Conservation (phyloP, 2,797 vertebrate genomes). For the Lepidocolaptes lacrymiger region DNA sequence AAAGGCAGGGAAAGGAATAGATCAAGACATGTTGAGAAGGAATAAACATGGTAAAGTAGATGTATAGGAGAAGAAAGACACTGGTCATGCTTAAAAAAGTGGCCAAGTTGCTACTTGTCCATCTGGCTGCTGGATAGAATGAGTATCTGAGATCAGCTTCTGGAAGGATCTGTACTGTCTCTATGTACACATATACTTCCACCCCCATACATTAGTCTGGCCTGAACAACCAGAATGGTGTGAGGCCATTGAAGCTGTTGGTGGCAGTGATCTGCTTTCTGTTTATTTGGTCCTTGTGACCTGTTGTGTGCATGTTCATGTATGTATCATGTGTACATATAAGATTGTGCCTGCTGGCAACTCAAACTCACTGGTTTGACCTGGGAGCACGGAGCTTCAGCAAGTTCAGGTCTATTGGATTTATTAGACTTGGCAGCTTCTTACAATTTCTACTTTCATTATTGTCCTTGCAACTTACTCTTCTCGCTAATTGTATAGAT, state of each 20-base stretch:
- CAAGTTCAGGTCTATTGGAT: background rate
- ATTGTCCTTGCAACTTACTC: background rate
- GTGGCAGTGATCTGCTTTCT: background rate
- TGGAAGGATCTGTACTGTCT: background rate
- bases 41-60: background rate
- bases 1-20: background rate
- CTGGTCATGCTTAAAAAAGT: background rate
- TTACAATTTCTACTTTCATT: background rate
- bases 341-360: background rate
- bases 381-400: background rate
- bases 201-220: accelerated
- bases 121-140: background rate
- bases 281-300: background rate
- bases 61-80: background rate
- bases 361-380: background rate
- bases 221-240: background rate
- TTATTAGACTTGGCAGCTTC: background rate
- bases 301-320: background rate
- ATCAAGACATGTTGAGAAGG: background rate
- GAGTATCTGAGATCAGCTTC: background rate
- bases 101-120: background rate
- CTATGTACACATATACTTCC: background rate
- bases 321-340: accelerated
- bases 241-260: background rate
- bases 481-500: background rate